Conservation (phyloP, 2,113 vertebrate species). For the Piaya cayana region DNA sequence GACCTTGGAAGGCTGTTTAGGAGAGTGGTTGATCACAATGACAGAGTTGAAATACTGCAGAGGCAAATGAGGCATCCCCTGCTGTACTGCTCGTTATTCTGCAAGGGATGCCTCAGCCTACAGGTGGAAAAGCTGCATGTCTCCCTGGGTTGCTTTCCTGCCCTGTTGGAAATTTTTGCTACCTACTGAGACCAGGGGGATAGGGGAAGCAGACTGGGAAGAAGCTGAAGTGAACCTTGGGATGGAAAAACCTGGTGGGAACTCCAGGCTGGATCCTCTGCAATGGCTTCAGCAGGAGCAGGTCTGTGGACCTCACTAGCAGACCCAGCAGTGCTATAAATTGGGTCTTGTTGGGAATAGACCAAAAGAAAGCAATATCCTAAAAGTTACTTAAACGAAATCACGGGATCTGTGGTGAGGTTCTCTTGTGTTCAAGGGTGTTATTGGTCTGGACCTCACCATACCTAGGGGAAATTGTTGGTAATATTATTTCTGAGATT, state of each 20-base stretch:
- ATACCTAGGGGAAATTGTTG: background rate
- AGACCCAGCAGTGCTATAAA: background rate
- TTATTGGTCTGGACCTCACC: background rate
- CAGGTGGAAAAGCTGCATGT: accelerated
- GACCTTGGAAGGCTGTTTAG: background rate
- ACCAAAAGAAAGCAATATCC: background rate
- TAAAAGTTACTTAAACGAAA: background rate
- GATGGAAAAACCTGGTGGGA: background rate
- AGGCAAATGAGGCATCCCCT: background rate
- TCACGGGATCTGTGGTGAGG: background rate
- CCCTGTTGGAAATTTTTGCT: background rate
- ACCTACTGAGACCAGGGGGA: background rate
- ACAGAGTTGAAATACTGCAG: background rate
- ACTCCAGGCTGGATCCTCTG: background rate
- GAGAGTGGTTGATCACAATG: background rate
- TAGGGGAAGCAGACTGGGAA: background rate
- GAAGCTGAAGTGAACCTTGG: background rate
- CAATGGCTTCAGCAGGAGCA: background rate
- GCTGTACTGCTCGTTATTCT: background rate
- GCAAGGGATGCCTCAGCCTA: background rate
- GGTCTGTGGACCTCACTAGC: background rate
- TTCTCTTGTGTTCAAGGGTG: background rate
- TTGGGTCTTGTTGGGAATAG: background rate
- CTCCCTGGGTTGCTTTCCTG: accelerated
- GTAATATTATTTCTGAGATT: background rate